A percentile compares a stretch with the other conserved stretches of the same genome.
Conservation (phyloP, 1,140 invertebrate genomes). For the Pemphigus obesinymphae region DNA sequence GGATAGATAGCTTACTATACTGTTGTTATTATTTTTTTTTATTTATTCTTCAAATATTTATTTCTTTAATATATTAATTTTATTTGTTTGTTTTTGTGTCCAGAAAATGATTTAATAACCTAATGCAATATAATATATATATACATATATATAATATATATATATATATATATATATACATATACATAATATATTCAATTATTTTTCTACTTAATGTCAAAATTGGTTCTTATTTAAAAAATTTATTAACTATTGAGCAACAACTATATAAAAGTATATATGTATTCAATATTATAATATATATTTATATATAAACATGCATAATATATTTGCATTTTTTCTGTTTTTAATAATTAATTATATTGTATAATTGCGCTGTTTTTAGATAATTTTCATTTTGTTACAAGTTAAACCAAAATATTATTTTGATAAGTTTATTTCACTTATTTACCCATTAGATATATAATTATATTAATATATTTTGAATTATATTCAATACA, state of each 20-base stretch:
- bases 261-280: background rate
- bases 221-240: constrained; percentile 18
- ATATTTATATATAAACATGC: background rate
- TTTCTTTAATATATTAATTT: constrained; percentile 40
- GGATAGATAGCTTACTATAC: constrained; percentile 30
- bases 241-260: constrained; percentile 2
- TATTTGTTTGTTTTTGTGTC: constrained; percentile 40
- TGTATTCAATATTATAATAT: background rate
- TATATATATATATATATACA: background rate
- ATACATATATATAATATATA: background rate
- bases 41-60: constrained; percentile 42
- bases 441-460: constrained; percentile 25
- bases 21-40: constrained; percentile 39
- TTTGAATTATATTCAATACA: constrained; percentile 34
- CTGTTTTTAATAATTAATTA: background rate
- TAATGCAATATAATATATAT: constrained; percentile 14
- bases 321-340: background rate
- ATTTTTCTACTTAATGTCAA: constrained; percentile 36
- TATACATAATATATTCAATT: constrained; percentile 21
- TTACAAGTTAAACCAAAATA: constrained; percentile 36
- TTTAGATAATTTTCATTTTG: constrained; percentile 35
- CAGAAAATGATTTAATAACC: background rate
- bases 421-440: constrained; percentile 26
- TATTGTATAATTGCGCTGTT: constrained; percentile 4
- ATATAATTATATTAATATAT: constrained; percentile 22